Evolutionary conservation across 2,113 vertebrate genomes (phyloP), one percentile per base, ranked within the genome.

Genomic region (Heterotilapia buettikoferi): DNA sequence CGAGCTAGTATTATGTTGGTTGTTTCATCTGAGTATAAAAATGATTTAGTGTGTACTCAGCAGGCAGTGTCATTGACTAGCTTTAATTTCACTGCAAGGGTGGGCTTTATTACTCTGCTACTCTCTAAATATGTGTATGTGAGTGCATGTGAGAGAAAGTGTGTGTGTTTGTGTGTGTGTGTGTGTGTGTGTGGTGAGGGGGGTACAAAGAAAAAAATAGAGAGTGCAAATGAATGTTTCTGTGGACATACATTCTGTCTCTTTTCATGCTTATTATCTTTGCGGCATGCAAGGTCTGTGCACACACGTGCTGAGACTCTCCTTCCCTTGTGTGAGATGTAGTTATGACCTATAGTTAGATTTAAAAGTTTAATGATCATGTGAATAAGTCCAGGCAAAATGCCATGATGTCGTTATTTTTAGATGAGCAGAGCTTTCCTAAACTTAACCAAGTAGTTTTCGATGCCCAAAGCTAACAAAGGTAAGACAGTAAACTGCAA

Each of bases 21-120:
- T 94, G 92, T 96, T 96, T 95, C 94, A 95, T 96, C 93, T 92
- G 91, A 93, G 91, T 94, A 95, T 96, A 96, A 97, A 96, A 96
- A 96, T 97, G 96, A 96, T 97, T 96, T 97, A 96, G 95, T 94
- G 93, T 91, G 92, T 96, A 91, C 95, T 96, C 92, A 84, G 94
- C 94, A 93, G 92, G 92, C 93, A 86, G 92, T 95, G 93, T 96
- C 95, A 96, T 96, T 91, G 94, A 95, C 93, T 93, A 90, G 92
- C 95, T 93, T 92, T 96, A 96, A 95, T 95, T 95, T 96, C 90
- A 92, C 92, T 95, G 93, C 94, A 90, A 93, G 93, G 91, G 93
- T 94, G 94, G 92, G 88, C 92, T 94, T 95, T 94, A 94, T 95
- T 95, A 90, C 92, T 94, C 89, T 90, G 81, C 90, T 92, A 68